Percentiles rank a stretch among this genome's conserved stretches.
phyloP scores from a whole-genome alignment of 2,113 vertebrate genomes.

The Stigmatopora argus region DNA sequence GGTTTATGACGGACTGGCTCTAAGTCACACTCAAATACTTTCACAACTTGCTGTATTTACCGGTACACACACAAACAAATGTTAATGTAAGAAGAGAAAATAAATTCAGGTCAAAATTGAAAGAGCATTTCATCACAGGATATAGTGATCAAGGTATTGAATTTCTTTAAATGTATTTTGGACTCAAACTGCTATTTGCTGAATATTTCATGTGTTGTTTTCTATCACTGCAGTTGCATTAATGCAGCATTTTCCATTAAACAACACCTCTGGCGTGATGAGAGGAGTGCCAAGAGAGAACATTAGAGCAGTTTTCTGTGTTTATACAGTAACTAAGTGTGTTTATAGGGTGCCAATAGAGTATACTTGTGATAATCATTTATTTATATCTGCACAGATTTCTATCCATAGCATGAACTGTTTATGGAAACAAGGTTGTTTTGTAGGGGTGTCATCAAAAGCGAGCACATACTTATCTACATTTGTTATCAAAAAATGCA shows the following conservation, averaged over 20 bases:
- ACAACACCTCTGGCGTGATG: not conserved
- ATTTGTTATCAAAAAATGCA: conserved; percentile 31
- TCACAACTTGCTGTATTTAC: not conserved
- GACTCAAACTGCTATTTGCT: conserved; percentile 33
- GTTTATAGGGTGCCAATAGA: conserved; percentile 48
- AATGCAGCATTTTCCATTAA: conserved; percentile 29
- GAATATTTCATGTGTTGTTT: conserved; percentile 53
- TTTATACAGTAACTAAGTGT: conserved; percentile 43
- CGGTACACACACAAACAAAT: not conserved
- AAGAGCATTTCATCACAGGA: not conserved
- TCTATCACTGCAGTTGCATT: conserved; percentile 25
- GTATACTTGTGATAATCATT: conserved; percentile 36
- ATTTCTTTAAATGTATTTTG: conserved; percentile 24
- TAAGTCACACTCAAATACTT: not conserved
- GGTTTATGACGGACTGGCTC: too few species aligned
- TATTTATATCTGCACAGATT: conserved; percentile 10
- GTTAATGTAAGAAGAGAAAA: not conserved
- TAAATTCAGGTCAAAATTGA: conserved; percentile 1
- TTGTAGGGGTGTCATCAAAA: conserved; percentile 46
- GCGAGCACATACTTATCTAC: conserved; percentile 17
- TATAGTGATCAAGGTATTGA: not conserved
- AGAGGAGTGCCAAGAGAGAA: conserved; percentile 3
- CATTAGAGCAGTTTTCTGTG: conserved; percentile 39
- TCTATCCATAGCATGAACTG: conserved; percentile 16
- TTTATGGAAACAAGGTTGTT: conserved; percentile 38